Base-by-base conservation (phyloP, 1,140 invertebrate genomes). In the Octopus bimaculoides region DNA sequence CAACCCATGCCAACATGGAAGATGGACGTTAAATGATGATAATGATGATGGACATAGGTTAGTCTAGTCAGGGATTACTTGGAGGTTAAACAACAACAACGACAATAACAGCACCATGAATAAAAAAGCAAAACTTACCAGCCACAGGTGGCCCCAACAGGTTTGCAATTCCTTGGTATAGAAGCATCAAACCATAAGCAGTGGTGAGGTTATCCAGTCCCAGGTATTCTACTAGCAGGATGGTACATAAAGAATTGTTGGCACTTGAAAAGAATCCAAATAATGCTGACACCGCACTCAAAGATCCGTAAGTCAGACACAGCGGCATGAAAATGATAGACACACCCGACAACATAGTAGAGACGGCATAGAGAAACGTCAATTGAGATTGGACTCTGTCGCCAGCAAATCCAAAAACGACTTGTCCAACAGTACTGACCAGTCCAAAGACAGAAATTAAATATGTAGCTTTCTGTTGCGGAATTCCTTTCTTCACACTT, bases 361-460 rank as follows among this genome's bases (percentile, higher is more conserved):
- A 85, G 10, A 88, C 74, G 6, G 83, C 87, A 82, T 90, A 90
- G 14, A 90, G 76, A 6, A 87, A 10, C 2, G 82, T 81, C 41
- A 87, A 79, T 80, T 89, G 86, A 9, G 86, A 82, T 52, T 83
- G 77, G 41, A 93, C 89, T 88, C 93, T 93, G 88, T 97, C 96
- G 12, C 96, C 96, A 74, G 95, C 92, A 92, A 95, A 96, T 54
- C 96, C 96, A 73, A 96, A 92, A 0, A 96, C 88, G 73, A 97
- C 93, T 94, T 97, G 91, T 5, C 89, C 97, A 73, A 90, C 53
- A 7, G 88, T 91, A 78, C 91, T 91, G n/a, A 89, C 87, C n/a
- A 91, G 90, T 20, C 92, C 98, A 88, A 99, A 98, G 77, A 98
- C 94, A 4, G 97, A 98, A 10, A 99, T 88, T 61, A 99, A 91